A percentile compares a stretch with the other conserved stretches of the same genome.
These are phyloP conservation scores for Characodon lateralis DNA, from an alignment of 2,797 vertebrate genomes.

Conservation along the genomic window DNA sequence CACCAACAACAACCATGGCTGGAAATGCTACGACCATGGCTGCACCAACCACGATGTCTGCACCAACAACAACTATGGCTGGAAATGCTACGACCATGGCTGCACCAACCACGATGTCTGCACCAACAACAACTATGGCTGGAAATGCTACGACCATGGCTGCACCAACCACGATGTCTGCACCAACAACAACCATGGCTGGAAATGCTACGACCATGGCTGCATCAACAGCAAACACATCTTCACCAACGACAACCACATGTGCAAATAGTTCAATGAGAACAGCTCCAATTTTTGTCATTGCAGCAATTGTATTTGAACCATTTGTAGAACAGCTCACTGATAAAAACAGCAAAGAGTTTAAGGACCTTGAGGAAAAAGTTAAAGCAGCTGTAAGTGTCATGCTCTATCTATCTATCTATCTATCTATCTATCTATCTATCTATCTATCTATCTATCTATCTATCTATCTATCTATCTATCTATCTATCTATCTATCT, in stretches of 20 bases:
- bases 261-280: neutral
- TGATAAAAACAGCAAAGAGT: neutral
- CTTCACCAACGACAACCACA: neutral
- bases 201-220: too few relatives aligned
- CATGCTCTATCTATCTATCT: too few relatives aligned
- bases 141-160: too few relatives aligned
- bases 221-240: neutral
- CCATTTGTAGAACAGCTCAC: neutral
- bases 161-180: neutral
- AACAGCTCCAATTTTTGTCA: neutral
- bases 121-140: neutral
- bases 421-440: too few relatives aligned
- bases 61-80: neutral
- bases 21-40: neutral
- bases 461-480: too few relatives aligned
- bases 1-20: neutral
- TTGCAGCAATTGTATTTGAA: neutral
- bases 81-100: neutral
- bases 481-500: too few relatives aligned
- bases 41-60: neutral
- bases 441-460: too few relatives aligned
- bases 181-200: neutral
- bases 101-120: neutral
- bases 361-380: neutral
- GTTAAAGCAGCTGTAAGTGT: slow-evolving; percentile 18